A percentile compares a stretch with the other conserved stretches of the same genome.
Conservation (phyloP, 2,888 invertebrate genomes). For the Crematogaster levior region DNA sequence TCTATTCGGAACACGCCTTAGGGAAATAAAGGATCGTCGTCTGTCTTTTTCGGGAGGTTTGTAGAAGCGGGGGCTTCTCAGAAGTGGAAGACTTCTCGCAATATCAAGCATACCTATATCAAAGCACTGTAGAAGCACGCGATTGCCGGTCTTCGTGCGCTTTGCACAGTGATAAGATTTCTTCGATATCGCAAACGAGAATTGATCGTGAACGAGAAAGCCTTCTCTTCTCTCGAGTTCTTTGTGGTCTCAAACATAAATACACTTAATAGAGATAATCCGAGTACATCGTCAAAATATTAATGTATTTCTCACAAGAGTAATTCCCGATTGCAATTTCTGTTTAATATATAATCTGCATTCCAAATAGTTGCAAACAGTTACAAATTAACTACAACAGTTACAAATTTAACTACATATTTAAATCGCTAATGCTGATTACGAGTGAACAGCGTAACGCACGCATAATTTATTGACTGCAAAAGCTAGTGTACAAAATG, state of each 20-base stretch:
- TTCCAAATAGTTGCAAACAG: too few species aligned
- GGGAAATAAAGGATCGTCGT: constrained; percentile 73
- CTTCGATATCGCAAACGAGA: constrained; percentile 64
- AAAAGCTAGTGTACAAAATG: background rate
- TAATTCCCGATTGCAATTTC: background rate
- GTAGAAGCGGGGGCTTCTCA: constrained; percentile 64
- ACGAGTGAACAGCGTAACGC: background rate
- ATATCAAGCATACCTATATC: constrained; percentile 70
- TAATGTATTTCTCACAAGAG: background rate
- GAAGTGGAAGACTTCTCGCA: constrained; percentile 73
- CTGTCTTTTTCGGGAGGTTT: constrained; percentile 60
- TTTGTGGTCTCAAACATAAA: constrained; percentile 2
- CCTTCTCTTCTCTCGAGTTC: background rate
- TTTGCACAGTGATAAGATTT: constrained; percentile 78
- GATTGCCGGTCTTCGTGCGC: constrained; percentile 60
- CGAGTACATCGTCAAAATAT: background rate
- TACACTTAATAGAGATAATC: background rate
- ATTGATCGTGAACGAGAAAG: constrained; percentile 58
- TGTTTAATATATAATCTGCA: background rate
- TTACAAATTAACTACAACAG: too few species aligned
- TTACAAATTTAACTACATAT: background rate
- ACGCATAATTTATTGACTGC: background rate
- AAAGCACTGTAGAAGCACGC: constrained; percentile 69
- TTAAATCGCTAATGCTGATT: background rate
- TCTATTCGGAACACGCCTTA: constrained; percentile 35